A percentile compares a stretch with the other conserved stretches of the same genome.
Evolutionary conservation across 30 jellyfish, hydroid and myxozoan genomes (phyloP).

Genomic region (Phacellophora camtschatica): DNA sequence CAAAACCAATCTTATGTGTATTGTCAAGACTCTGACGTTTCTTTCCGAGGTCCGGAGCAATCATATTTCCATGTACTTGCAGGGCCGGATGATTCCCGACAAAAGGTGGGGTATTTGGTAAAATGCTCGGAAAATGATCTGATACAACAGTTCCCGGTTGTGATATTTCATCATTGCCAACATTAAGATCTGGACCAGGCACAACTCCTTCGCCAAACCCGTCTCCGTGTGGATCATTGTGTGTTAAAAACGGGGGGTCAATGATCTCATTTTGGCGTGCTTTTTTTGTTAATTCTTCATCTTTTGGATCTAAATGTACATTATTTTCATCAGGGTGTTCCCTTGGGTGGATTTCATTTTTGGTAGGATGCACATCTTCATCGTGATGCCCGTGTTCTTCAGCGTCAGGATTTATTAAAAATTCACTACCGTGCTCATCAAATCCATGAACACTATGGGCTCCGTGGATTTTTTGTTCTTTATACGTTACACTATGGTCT

Average conservation of each 20-base stretch:
- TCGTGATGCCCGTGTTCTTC: background rate
- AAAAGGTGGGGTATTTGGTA: constrained; percentile 50
- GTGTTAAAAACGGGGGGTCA: constrained; percentile 53
- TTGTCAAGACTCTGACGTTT: constrained; percentile 17
- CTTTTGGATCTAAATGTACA: constrained; percentile 50
- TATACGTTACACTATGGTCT: background rate
- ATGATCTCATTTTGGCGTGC: constrained; percentile 31
- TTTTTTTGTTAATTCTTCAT: constrained; percentile 28
- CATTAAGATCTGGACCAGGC: constrained; percentile 53
- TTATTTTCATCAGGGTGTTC: constrained; percentile 40
- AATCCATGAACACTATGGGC: constrained; percentile 37
- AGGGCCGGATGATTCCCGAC: constrained; percentile 42
- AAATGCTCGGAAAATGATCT: background rate
- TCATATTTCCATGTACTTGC: background rate
- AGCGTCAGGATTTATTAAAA: background rate
- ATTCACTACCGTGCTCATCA: constrained; percentile 63
- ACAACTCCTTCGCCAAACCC: constrained; percentile 71
- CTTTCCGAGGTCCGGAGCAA: constrained; percentile 22
- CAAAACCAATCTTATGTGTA: background rate
- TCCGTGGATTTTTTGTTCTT: background rate
- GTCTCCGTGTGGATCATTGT: constrained; percentile 59
- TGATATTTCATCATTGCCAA: background rate
- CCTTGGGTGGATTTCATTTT: constrained; percentile 17
- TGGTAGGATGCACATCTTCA: background rate
- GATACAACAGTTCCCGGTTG: constrained; percentile 8